These are phyloP conservation scores for Ispidina picta DNA, from an alignment of 2,797 vertebrate species.

Conservation along the genomic window DNA sequence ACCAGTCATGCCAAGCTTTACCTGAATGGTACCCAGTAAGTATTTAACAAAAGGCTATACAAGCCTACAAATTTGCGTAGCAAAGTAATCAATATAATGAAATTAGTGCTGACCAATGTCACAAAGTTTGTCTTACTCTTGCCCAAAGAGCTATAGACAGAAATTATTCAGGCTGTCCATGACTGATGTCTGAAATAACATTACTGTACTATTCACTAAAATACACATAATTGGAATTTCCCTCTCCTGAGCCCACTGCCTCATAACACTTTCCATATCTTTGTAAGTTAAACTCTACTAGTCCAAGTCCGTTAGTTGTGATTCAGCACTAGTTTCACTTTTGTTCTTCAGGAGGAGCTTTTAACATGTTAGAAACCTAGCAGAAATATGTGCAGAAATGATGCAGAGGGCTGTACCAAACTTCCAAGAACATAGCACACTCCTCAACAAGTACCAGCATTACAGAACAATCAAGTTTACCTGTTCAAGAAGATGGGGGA, in stretches of 20 bases:
- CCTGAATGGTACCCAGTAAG: not conserved
- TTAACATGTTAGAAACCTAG: not conserved
- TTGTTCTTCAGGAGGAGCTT: not conserved
- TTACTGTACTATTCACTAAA: not conserved
- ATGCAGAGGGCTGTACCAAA: not conserved
- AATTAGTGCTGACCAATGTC: not conserved
- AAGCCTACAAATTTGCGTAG: not conserved
- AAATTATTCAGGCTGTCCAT: not conserved
- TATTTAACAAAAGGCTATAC: not conserved
- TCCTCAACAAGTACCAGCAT: not conserved
- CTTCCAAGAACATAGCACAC: not conserved
- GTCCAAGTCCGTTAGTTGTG: not conserved
- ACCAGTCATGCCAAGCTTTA: not conserved
- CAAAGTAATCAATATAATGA: not conserved
- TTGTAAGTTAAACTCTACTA: not conserved
- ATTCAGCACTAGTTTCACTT: not conserved
- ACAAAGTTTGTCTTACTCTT: not conserved
- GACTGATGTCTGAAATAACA: not conserved
- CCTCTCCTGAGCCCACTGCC: not conserved
- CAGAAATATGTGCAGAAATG: not conserved
- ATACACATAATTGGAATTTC: not conserved
- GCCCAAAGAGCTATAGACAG: accelerated
- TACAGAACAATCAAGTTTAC: slow-evolving; percentile 71
- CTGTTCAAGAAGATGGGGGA: slow-evolving; percentile 96
- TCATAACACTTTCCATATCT: not conserved